Evolutionary conservation across 2,888 invertebrate genomes (phyloP).

Genomic region (Patella pellucida): DNA sequence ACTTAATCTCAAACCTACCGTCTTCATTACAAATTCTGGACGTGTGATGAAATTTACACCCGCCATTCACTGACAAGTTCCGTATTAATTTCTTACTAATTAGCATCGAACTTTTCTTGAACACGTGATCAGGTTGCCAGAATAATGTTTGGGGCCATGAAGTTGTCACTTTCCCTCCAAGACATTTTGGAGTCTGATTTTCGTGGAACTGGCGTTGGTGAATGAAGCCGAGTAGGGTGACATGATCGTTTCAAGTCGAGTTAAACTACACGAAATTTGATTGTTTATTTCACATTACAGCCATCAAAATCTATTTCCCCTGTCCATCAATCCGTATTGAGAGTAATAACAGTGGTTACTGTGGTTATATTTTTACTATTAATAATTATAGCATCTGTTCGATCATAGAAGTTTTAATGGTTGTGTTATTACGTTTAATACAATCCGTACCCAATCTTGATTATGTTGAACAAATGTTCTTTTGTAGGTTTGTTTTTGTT

Average conservation of each 20-base stretch:
- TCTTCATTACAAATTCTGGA: background rate
- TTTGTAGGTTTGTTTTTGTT: no score
- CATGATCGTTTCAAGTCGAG: no score
- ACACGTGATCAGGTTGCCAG: background rate
- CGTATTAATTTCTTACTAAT: background rate
- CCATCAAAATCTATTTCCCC: background rate
- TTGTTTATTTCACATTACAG: background rate
- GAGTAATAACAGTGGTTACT: no score
- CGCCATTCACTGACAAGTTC: background rate
- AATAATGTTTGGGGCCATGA: slow-evolving; percentile 1
- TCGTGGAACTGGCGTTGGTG: no score
- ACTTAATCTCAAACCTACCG: background rate
- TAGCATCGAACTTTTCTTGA: background rate
- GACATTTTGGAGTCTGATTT: background rate
- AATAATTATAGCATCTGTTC: no score
- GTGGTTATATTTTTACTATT: no score
- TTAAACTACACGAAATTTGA: background rate
- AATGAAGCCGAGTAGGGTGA: no score
- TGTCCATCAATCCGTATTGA: background rate
- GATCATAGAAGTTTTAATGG: no score
- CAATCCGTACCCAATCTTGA: no score
- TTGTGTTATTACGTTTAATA: no score
- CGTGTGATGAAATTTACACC: background rate
- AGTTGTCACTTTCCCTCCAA: background rate
- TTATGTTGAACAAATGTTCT: no score